These are phyloP conservation scores for Callionymus lyra DNA, from an alignment of 2,113 vertebrate genomes.

Conservation along the genomic window DNA sequence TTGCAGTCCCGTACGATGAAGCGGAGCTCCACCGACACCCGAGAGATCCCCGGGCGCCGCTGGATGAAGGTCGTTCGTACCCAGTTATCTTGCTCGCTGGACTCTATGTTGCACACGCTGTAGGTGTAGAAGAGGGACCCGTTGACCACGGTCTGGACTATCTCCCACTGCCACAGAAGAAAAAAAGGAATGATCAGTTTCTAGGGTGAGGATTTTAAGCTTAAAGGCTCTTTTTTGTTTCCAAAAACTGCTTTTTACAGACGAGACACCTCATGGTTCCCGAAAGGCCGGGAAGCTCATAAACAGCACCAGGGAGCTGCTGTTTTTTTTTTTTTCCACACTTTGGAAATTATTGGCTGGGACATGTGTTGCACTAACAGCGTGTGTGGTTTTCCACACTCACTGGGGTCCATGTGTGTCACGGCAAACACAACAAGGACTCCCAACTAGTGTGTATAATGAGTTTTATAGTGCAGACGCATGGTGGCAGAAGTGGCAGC, in stretches of 20 bases:
- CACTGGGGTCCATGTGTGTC: conserved; percentile 20
- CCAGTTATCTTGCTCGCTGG: conserved; percentile 93
- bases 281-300: conserved; percentile 35
- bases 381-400: conserved; percentile 59
- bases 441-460: conserved; percentile 40
- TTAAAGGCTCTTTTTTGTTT: conserved; percentile 36
- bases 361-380: conserved; percentile 36
- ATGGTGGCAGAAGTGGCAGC: conserved; percentile 34
- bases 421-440: conserved; percentile 39
- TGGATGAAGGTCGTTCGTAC: conserved; percentile 94
- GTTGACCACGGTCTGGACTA: conserved; percentile 84
- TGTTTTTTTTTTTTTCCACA: conserved; percentile 32
- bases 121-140: conserved; percentile 85
- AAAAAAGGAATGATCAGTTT: conserved; percentile 26
- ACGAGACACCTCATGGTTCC: conserved; percentile 36
- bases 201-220: conserved; percentile 23
- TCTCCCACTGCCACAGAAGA: conserved; percentile 78
- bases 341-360: conserved; percentile 34
- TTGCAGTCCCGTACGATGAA: conserved; percentile 92
- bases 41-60: conserved; percentile 69
- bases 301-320: conserved; percentile 24
- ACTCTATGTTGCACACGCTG: conserved; percentile 83
- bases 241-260: conserved; percentile 25
- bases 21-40: conserved; percentile 83
- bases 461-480: conserved; percentile 36